These are phyloP conservation scores for Rhea americana DNA, from an alignment of 2,113 vertebrate species.

Conservation along the genomic window DNA sequence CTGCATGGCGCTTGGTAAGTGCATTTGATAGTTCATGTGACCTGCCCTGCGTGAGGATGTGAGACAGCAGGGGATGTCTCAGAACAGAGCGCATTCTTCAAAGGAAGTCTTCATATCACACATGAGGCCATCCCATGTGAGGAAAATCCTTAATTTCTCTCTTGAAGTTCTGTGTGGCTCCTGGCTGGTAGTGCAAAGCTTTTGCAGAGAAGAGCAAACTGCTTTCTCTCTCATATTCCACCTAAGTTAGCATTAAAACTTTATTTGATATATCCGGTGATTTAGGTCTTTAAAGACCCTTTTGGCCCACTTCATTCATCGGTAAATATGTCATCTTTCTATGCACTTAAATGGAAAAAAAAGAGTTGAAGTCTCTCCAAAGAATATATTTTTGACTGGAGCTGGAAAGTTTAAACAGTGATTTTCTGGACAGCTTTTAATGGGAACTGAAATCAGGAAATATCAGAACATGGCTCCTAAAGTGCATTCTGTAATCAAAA, in stretches of 20 bases:
- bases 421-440: conserved; percentile 5
- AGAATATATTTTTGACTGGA: not conserved
- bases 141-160: not conserved
- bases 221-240: not conserved
- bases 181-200: not conserved
- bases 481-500: not conserved
- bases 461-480: not conserved
- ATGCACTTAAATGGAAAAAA: not conserved
- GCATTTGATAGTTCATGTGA: not conserved
- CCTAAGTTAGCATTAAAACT: not conserved
- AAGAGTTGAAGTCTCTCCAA: conserved; percentile 34
- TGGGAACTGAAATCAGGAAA: conserved; percentile 15
- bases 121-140: not conserved
- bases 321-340: conserved; percentile 10
- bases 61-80: not conserved
- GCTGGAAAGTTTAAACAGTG: not conserved
- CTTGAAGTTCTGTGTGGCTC: not conserved
- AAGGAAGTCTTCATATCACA: not conserved
- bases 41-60: not conserved
- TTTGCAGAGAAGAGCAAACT: not conserved
- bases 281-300: conserved; percentile 11
- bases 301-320: not conserved
- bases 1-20: not conserved
- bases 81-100: not conserved
- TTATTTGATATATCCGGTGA: conserved; percentile 10